Percentiles rank a stretch among this genome's conserved stretches.
Evolutionary conservation across 2,113 vertebrate species (phyloP).

Genomic region (Mesocricetus auratus): DNA sequence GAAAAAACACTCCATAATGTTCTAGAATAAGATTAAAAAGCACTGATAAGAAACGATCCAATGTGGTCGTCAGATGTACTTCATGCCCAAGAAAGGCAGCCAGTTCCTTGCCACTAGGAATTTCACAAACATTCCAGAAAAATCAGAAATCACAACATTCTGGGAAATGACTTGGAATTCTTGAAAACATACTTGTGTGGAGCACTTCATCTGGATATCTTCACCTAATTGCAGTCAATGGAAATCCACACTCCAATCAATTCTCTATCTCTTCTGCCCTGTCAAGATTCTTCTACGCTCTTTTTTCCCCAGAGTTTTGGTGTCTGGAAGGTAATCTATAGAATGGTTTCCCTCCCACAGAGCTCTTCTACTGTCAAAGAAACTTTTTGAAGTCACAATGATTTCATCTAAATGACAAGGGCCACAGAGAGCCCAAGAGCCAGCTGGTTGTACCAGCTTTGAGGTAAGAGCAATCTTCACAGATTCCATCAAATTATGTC

Average conservation of each 20-base stretch:
- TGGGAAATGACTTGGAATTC: background rate
- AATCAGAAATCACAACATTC: background rate
- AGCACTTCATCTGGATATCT: background rate
- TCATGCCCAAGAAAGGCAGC: background rate
- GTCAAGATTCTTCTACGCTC: background rate
- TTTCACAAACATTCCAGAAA: conserved; percentile 3
- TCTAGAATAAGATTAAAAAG: background rate
- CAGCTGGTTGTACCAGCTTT: background rate
- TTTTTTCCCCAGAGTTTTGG: background rate
- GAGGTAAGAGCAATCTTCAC: background rate
- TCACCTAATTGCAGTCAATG: background rate
- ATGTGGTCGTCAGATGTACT: background rate
- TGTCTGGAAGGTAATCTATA: background rate
- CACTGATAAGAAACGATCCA: background rate
- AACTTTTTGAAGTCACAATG: background rate
- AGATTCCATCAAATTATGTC: background rate
- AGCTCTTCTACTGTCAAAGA: conserved; percentile 32
- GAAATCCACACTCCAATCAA: background rate
- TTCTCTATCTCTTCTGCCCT: background rate
- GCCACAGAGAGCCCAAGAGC: background rate
- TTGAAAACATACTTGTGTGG: background rate
- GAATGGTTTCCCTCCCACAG: background rate
- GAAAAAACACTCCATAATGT: background rate
- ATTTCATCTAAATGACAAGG: background rate
- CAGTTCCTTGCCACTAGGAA: background rate